Base-by-base conservation (phyloP, 2,888 invertebrate species). In the Mimachlamys varia region DNA sequence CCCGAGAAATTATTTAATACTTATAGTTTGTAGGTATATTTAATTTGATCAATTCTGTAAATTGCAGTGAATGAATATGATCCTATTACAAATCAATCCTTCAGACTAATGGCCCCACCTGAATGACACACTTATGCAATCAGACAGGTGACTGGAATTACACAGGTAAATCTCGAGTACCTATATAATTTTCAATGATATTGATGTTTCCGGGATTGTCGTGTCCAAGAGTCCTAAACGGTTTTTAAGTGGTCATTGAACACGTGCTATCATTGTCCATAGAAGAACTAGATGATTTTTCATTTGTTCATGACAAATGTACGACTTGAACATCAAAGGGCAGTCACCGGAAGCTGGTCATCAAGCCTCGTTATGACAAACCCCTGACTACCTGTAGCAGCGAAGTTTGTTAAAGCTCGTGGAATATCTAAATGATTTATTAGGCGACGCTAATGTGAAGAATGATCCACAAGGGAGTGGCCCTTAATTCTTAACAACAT, bases 171-270 rank as follows among this genome's bases (percentile, higher is more conserved):
- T 76, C 76, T 76, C 76, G 33, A 76, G 76, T 76, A 76, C 33
- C 27, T 76, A 76, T 33, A 76, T 76, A 76, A 76, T 76, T 27
- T 27, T 1, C 33, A 0, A 76, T 76, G 10, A 76, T 13, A 7
- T 7, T 76, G 33, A 76, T 76, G 33, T 76, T 76, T 27, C 33
- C 76, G 33, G 76, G 76, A 33, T 76, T 76, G 33, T 76, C 33
- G 76, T 76, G 76, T 76, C 76, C 76, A 33, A 33, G 76, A 76
- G 76, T 15, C 76, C 27, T 76, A 76, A 76, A 76, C 76, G 33
- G 76, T 76, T 76, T 76, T 76, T 76, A 76, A 76, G 76, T 76
- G 76, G 76, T 76, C 76, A 76, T 76, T 76, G 76, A 76, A 27
- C 76, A 76, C 76, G 76, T 76, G 76, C 76, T 76, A 33, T 33